A percentile compares a stretch with the other conserved stretches of the same genome.
Conservation (phyloP, 2,888 invertebrate species). For the Hymenopus coronatus region DNA sequence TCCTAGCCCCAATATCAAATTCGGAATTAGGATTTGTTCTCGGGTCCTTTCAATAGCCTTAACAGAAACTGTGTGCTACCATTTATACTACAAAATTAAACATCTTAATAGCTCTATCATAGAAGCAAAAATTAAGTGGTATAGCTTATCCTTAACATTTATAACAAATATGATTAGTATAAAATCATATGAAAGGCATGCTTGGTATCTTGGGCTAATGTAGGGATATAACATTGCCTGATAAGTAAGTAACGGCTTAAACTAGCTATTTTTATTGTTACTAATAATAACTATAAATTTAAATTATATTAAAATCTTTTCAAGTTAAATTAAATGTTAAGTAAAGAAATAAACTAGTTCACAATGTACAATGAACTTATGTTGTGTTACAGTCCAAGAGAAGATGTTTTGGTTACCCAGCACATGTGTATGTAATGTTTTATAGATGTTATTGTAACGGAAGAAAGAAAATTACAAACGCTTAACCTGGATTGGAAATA, state of each 20-base stretch:
- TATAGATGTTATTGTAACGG: background rate
- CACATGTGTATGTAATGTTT: background rate
- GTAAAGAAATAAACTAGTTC: background rate
- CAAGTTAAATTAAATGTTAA: background rate
- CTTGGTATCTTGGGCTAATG: constrained; percentile 7
- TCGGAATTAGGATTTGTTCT: no score
- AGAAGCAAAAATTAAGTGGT: background rate
- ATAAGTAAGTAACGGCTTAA: background rate
- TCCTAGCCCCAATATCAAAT: no score
- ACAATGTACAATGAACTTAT: background rate
- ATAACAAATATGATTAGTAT: background rate
- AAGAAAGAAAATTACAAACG: background rate
- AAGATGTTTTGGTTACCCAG: background rate
- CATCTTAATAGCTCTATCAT: background rate
- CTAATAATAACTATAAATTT: background rate
- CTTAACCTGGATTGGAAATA: background rate
- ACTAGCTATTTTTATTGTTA: background rate
- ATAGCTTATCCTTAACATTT: background rate
- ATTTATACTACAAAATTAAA: background rate
- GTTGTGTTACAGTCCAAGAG: background rate
- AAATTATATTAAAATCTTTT: background rate
- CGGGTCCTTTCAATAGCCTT: background rate
- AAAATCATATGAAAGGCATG: constrained; percentile 9
- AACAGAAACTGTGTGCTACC: background rate
- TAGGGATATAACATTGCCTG: background rate